These are phyloP conservation scores for Pachycephus smyrnensis DNA, from an alignment of 2,888 invertebrate genomes.

Conservation along the genomic window DNA sequence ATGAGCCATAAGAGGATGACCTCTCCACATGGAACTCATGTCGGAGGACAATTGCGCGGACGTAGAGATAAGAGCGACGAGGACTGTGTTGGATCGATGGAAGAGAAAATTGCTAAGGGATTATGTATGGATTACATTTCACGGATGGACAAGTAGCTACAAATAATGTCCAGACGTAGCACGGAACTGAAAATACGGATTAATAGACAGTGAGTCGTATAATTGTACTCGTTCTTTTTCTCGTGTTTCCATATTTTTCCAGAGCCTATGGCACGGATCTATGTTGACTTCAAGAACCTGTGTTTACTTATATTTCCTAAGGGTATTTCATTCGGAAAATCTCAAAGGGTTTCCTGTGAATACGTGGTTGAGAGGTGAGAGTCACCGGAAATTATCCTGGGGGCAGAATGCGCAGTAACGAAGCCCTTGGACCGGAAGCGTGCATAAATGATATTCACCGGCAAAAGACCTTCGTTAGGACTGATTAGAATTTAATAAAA, in stretches of 20 bases:
- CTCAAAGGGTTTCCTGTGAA: not conserved
- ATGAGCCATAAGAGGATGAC: too few species aligned
- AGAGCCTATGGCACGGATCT: too few species aligned
- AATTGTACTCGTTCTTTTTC: not conserved
- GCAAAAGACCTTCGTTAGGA: constrained; percentile 11
- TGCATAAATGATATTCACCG: not conserved
- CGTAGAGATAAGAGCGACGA: too few species aligned
- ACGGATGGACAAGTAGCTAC: not conserved
- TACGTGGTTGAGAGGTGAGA: not conserved
- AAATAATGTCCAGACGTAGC: not conserved
- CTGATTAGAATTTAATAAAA: constrained; percentile 28
- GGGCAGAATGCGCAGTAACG: not conserved
- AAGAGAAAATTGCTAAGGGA: not conserved
- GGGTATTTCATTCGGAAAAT: not conserved
- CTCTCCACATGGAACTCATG: too few species aligned
- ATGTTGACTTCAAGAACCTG: not conserved
- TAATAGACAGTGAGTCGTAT: not conserved
- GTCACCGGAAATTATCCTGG: not conserved
- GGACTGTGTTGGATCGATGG: not conserved
- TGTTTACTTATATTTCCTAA: not conserved
- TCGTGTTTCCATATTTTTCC: not conserved
- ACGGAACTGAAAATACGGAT: not conserved
- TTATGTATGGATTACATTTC: not conserved
- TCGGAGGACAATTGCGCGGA: too few species aligned
- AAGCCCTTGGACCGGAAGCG: not conserved